Percentiles rank a stretch among this genome's conserved stretches.
phyloP scores from a whole-genome alignment of 2,888 invertebrate genomes.

The Lycophotia porphyrea region DNA sequence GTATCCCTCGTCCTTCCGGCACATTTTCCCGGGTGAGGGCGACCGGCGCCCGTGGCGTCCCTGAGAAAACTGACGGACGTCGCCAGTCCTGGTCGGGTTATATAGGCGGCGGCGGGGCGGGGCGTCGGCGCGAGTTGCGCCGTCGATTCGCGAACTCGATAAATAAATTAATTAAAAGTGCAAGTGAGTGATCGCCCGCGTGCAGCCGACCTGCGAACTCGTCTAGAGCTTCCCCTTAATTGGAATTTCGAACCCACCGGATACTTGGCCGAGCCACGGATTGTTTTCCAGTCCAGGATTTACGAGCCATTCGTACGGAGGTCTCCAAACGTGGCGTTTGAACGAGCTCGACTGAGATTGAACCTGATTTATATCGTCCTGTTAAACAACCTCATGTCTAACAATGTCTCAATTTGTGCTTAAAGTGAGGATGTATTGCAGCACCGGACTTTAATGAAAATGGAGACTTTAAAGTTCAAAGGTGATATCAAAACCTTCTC shows the following conservation, averaged over 20 bases:
- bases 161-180: conserved; percentile 91
- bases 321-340: conserved; percentile 68
- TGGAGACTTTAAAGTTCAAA: conserved; percentile 19
- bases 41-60: conserved; percentile 82
- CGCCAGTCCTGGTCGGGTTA: conserved; percentile 80
- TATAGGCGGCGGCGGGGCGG: conserved; percentile 86
- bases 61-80: conserved; percentile 88
- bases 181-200: conserved; percentile 89
- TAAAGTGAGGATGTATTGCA: conserved; percentile 37
- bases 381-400: conserved; percentile 65
- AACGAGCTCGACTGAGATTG: conserved; percentile 70
- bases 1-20: conserved; percentile 84
- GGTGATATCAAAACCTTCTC: conserved; percentile 8
- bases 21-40: conserved; percentile 79
- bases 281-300: conserved; percentile 78
- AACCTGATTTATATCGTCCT: conserved; percentile 74
- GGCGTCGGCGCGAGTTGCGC: conserved; percentile 88
- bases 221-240: conserved; percentile 85
- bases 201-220: conserved; percentile 85
- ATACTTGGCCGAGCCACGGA: conserved; percentile 76
- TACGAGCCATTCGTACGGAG: conserved; percentile 69
- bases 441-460: conserved; percentile 31
- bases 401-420: conserved; percentile 66
- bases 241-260: conserved; percentile 83
- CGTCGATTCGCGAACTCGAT: conserved; percentile 89